These are phyloP conservation scores for Paracanthobrama guichenoti DNA, from an alignment of 2,113 vertebrate species.

Conservation along the genomic window DNA sequence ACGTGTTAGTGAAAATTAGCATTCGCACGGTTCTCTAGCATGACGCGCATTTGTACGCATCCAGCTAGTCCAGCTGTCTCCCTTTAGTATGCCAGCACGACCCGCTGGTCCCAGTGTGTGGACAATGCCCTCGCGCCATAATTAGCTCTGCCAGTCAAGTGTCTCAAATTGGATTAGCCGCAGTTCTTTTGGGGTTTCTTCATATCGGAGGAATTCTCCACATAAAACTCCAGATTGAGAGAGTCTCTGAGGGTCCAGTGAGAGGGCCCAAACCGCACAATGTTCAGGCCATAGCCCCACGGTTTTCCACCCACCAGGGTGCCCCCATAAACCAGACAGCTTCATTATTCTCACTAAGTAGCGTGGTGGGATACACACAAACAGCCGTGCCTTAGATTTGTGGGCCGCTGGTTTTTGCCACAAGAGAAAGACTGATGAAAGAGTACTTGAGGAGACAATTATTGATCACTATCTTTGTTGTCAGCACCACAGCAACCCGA, in stretches of 20 bases:
- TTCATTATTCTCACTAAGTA: conserved; percentile 41
- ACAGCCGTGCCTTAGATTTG: conserved; percentile 1
- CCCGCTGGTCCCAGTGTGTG: conserved; percentile 63
- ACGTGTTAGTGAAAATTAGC: conserved; percentile 60
- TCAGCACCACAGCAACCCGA: neutral
- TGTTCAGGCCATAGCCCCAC: conserved; percentile 4
- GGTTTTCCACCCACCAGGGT: conserved; percentile 21
- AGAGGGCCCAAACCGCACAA: neutral
- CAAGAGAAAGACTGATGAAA: neutral
- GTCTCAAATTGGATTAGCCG: conserved; percentile 71
- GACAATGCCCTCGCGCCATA: conserved; percentile 62
- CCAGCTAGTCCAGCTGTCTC: conserved; percentile 64
- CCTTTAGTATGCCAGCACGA: conserved; percentile 59
- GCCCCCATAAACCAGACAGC: conserved; percentile 41
- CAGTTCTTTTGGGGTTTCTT: conserved; percentile 51
- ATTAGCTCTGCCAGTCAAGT: conserved; percentile 73
- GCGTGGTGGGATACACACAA: conserved; percentile 36
- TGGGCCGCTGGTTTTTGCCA: neutral
- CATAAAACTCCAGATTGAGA: conserved; percentile 33
- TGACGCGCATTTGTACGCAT: conserved; percentile 41
- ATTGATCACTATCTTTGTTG: conserved; percentile 16
- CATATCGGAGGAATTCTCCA: conserved; percentile 34
- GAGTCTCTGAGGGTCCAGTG: conserved; percentile 5
- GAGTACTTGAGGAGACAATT: neutral
- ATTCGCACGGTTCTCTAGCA: conserved; percentile 56